Evolutionary conservation across 2,888 invertebrate genomes (phyloP).

Genomic region (Allolobophora icterica): DNA sequence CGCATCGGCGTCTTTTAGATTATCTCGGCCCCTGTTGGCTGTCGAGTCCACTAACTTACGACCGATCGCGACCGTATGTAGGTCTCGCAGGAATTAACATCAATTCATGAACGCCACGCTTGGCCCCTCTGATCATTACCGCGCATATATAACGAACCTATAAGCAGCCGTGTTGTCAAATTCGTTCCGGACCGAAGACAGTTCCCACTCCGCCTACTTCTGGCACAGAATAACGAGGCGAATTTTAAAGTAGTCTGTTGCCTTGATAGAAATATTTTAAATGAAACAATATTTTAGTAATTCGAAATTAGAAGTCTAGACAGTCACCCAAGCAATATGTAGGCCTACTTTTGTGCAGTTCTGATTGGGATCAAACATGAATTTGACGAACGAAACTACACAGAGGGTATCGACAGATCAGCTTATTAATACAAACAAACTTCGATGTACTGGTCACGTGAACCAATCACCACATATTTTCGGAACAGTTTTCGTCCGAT

Average conservation of each 20-base stretch:
- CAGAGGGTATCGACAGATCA: not conserved
- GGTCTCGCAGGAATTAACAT: not conserved
- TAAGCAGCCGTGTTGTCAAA: not conserved
- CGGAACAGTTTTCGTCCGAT: not conserved
- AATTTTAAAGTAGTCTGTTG: not conserved
- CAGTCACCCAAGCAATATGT: not conserved
- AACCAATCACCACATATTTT: not conserved
- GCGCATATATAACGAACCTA: not conserved
- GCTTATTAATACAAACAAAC: not conserved
- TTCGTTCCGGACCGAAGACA: not conserved
- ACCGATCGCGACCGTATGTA: not conserved
- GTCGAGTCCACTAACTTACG: not conserved
- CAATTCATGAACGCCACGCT: not conserved
- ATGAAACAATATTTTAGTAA: not conserved
- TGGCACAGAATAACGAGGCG: too few species aligned
- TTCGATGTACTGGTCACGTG: not conserved
- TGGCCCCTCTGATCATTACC: not conserved
- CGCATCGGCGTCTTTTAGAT: too few species aligned
- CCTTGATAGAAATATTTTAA: not conserved
- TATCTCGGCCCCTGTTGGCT: too few species aligned
- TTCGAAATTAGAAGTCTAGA: not conserved
- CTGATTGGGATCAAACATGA: not conserved
- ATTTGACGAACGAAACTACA: not conserved
- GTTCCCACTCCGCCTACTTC: not conserved
- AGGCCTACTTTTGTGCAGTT: not conserved